A percentile compares a stretch with the other conserved stretches of the same genome.
These are phyloP conservation scores for Melanotaenia nigrans DNA, from an alignment of 2,797 vertebrate genomes.

Conservation along the genomic window DNA sequence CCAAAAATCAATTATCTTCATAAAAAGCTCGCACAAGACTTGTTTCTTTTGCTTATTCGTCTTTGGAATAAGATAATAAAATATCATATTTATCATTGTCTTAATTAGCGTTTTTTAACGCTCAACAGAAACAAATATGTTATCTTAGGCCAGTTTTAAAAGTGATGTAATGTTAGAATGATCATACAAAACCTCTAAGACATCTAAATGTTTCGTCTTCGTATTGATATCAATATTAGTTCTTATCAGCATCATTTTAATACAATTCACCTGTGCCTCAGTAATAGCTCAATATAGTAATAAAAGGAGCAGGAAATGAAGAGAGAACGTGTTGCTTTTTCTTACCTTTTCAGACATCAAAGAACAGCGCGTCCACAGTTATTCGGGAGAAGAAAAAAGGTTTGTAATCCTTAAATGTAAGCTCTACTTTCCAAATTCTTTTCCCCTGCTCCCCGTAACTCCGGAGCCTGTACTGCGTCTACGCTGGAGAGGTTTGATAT, in stretches of 20 bases:
- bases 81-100: neutral
- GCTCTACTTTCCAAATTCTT: constrained; percentile 44
- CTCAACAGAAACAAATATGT: neutral
- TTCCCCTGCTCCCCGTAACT: constrained; percentile 42
- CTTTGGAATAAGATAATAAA: neutral
- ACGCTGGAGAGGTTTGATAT: constrained; percentile 37
- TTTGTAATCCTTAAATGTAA: constrained; percentile 52
- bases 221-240: neutral
- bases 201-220: neutral
- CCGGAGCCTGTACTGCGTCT: constrained; percentile 33
- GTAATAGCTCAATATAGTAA: neutral
- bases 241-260: neutral
- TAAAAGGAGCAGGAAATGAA: neutral
- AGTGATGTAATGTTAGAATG: too few species aligned
- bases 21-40: too few species aligned
- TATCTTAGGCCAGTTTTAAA: neutral
- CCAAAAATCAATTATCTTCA: too few species aligned
- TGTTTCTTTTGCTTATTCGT: neutral
- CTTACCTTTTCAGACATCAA: constrained; percentile 81
- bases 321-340: neutral
- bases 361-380: constrained; percentile 48
- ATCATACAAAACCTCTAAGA: too few species aligned
- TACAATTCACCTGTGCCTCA: neutral
- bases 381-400: constrained; percentile 48
- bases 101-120: neutral